phyloP scores from a whole-genome alignment of 2,113 vertebrate species.

The Chunga burmeisteri region DNA sequence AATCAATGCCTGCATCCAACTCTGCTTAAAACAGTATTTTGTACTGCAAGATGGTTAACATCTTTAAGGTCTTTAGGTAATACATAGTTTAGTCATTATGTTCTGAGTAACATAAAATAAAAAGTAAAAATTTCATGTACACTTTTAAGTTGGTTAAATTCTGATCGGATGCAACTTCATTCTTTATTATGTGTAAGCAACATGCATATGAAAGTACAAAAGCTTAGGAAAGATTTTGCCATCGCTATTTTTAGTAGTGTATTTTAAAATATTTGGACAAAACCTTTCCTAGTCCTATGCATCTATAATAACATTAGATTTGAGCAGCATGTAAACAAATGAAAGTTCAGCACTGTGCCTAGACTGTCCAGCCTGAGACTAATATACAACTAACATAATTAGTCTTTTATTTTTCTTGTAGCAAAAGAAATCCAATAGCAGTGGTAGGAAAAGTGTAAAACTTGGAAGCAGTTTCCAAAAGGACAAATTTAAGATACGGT shows the following conservation, averaged over 20 bases:
- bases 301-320: constrained; percentile 17
- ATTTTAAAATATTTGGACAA: constrained; percentile 33
- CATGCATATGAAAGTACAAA: background rate
- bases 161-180: background rate
- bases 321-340: constrained; percentile 34
- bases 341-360: constrained; percentile 29
- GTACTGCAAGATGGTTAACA: background rate
- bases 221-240: background rate
- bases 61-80: background rate
- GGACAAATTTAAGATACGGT: constrained; percentile 32
- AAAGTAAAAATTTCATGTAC: background rate
- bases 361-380: constrained; percentile 1
- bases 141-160: background rate
- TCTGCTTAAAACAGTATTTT: background rate
- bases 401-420: constrained; percentile 61
- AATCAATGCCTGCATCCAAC: background rate
- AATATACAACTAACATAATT: constrained; percentile 39
- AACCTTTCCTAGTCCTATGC: constrained; percentile 24
- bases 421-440: constrained; percentile 45
- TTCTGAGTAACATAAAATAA: background rate
- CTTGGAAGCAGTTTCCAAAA: constrained; percentile 34
- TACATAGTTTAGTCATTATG: background rate
- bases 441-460: constrained; percentile 32
- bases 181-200: background rate
- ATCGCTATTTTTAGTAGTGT: background rate